phyloP scores from a whole-genome alignment of 2,797 vertebrate genomes.

The Atherinosoma microstoma region DNA sequence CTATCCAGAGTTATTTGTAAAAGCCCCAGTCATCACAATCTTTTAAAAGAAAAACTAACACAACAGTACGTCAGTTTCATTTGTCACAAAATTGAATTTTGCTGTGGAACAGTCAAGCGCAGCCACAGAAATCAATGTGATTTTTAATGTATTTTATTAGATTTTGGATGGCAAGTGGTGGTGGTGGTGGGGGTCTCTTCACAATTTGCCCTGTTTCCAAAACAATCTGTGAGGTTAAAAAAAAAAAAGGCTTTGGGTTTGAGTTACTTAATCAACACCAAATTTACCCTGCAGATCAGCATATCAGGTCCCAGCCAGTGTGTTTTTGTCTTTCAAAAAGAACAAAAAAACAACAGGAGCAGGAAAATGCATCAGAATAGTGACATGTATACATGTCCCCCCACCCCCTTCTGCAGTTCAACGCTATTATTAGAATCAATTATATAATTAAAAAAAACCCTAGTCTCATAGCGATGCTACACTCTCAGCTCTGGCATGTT shows the following conservation, averaged over 20 bases:
- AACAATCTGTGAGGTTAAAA: conserved; percentile 32
- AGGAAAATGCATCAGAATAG: not conserved
- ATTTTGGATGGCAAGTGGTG: conserved; percentile 46
- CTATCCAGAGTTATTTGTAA: conserved; percentile 60
- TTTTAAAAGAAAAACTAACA: conserved; percentile 57
- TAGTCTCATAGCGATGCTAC: not conserved
- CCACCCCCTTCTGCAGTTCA: not conserved
- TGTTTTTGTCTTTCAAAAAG: not conserved
- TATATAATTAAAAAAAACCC: not conserved
- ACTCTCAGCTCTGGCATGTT: conserved; percentile 12
- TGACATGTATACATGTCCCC: not conserved
- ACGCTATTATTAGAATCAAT: not conserved
- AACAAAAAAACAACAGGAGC: not conserved
- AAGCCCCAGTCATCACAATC: conserved; percentile 61
- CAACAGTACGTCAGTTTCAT: conserved; percentile 59
- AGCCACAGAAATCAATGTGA: conserved; percentile 51
- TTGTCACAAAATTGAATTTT: conserved; percentile 60
- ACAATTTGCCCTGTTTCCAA: conserved; percentile 35
- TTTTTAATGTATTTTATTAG: conserved; percentile 42
- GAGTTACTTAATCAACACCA: conserved; percentile 27
- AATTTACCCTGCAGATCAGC: conserved; percentile 26
- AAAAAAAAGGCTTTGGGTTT: conserved; percentile 13
- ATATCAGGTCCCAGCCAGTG: conserved; percentile 1
- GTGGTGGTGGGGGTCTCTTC: conserved; percentile 22
- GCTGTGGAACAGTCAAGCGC: conserved; percentile 46